These are phyloP conservation scores for Acropora tenuis DNA, from an alignment of 64 coral and sea anemone genomes.

Conservation along the genomic window DNA sequence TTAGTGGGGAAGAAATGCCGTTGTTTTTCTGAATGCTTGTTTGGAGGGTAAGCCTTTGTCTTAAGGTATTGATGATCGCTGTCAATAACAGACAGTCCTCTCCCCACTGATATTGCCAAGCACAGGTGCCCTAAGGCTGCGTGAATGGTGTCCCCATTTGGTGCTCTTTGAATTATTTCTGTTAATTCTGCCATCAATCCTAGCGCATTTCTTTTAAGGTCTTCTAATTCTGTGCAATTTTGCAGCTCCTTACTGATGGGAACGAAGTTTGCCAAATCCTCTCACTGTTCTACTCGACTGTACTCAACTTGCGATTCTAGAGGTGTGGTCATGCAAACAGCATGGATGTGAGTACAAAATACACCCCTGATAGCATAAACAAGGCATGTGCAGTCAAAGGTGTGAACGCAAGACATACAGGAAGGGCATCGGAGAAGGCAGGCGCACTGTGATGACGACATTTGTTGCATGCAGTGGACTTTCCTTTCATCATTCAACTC, in stretches of 20 bases:
- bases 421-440: too few relatives aligned
- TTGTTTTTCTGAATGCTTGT: neutral
- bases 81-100: neutral
- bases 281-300: too few relatives aligned
- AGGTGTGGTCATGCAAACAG: neutral
- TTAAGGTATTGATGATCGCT: slow-evolving; percentile 12
- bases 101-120: slow-evolving; percentile 16
- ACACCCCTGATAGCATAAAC: slow-evolving; percentile 20
- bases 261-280: neutral
- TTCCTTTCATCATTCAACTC: neutral
- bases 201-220: neutral
- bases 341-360: slow-evolving; percentile 36
- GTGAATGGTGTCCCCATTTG: neutral
- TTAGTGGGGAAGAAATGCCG: neutral
- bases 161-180: slow-evolving; percentile 1
- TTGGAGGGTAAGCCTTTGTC: neutral
- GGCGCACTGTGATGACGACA: too few relatives aligned
- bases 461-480: too few relatives aligned
- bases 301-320: neutral
- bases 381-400: neutral
- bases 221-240: neutral
- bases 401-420: too few relatives aligned
- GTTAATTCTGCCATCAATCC: neutral
- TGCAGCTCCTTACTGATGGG: neutral
- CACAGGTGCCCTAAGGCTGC: neutral